A percentile compares a stretch with the other conserved stretches of the same genome.
Conservation (phyloP, 35 echinoderm and acorn worm species). For the Ptychodera flava region DNA sequence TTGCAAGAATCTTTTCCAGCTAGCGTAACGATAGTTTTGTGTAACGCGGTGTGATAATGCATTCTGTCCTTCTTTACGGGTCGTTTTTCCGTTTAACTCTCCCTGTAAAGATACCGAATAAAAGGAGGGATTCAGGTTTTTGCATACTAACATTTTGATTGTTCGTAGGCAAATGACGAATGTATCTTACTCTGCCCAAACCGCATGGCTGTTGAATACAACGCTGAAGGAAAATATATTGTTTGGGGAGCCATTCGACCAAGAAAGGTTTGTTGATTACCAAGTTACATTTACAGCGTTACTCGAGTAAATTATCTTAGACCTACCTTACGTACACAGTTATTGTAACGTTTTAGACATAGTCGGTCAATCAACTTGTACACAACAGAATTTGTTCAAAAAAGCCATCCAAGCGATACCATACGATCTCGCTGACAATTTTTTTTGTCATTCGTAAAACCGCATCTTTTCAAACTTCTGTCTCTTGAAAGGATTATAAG, state of each 20-base stretch:
- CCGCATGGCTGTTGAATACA: constrained; percentile 65
- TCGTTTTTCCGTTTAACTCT: background rate
- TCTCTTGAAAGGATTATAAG: too few species aligned
- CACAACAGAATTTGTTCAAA: too few species aligned
- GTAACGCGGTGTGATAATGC: background rate
- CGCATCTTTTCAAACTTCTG: too few species aligned
- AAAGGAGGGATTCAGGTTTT: background rate
- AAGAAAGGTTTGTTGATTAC: constrained; percentile 15
- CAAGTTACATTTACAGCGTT: too few species aligned
- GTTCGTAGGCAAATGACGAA: constrained; percentile 19
- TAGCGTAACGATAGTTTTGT: background rate
- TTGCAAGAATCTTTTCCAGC: background rate
- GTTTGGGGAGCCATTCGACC: constrained; percentile 48
- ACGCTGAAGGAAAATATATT: constrained; percentile 63
- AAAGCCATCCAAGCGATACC: too few species aligned
- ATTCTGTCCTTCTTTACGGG: background rate
- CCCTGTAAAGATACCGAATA: background rate
- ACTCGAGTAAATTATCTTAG: too few species aligned
- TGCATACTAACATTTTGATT: constrained; percentile 11
- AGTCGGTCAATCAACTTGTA: too few species aligned
- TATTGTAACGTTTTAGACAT: too few species aligned
- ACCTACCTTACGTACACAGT: too few species aligned
- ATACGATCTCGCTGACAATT: too few species aligned
- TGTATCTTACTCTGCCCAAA: constrained; percentile 55
- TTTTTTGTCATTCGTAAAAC: too few species aligned